Evolutionary conservation across 2,113 vertebrate species (phyloP).

Genomic region (Odontesthes bonariensis): DNA sequence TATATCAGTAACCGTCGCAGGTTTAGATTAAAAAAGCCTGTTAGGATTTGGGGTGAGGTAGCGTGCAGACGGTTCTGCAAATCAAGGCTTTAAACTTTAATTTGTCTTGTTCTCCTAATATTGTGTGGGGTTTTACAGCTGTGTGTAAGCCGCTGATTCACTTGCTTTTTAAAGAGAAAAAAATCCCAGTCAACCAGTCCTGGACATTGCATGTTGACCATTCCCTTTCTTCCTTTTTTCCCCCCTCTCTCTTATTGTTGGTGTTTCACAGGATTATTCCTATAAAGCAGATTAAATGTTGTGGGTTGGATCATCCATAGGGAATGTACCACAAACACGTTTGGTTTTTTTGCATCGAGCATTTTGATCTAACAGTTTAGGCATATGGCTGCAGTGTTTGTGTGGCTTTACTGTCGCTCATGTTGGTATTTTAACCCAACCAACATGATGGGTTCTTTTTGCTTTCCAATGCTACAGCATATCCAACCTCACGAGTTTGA

Average conservation of each 20-base stretch:
- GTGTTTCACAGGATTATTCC: conserved; percentile 34
- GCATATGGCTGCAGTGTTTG: background rate
- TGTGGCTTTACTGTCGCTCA: background rate
- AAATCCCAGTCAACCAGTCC: conserved; percentile 56
- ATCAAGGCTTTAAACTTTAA: background rate
- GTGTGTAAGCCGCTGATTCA: conserved; percentile 47
- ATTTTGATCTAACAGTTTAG: background rate
- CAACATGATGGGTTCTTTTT: background rate
- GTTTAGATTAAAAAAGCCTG: background rate
- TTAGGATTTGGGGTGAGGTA: background rate
- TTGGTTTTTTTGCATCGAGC: background rate
- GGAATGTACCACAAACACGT: conserved; percentile 8
- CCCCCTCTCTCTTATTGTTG: background rate
- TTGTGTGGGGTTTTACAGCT: background rate
- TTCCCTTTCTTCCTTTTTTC: background rate
- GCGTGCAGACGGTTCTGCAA: conserved; percentile 13
- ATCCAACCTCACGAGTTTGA: background rate
- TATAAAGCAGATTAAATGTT: conserved; percentile 33
- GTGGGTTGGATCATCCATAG: conserved; percentile 6
- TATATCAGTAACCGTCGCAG: background rate
- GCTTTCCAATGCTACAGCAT: background rate
- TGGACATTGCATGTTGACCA: conserved; percentile 33
- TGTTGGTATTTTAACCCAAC: background rate
- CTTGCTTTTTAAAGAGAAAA: conserved; percentile 41
- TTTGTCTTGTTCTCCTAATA: background rate